phyloP scores from a whole-genome alignment of 2,797 vertebrate species.

The Anas flavirostris region DNA sequence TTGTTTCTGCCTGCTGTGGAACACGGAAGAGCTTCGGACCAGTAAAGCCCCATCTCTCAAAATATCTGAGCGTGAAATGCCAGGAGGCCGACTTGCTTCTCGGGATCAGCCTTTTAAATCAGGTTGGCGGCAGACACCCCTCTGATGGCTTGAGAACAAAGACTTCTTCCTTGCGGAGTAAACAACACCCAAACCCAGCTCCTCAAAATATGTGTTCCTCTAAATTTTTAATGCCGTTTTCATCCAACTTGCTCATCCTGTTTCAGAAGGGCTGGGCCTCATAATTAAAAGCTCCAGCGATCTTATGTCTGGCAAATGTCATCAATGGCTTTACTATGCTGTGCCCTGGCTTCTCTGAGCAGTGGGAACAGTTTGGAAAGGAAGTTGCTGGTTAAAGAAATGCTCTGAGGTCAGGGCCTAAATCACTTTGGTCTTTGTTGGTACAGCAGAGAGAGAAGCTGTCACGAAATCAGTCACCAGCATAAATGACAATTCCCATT shows the following conservation, averaged over 20 bases:
- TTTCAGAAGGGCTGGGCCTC: conserved; percentile 62
- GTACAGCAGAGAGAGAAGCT: not conserved
- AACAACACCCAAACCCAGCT: conserved; percentile 58
- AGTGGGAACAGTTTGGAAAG: not conserved
- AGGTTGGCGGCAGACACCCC: conserved; percentile 51
- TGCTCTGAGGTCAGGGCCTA: not conserved
- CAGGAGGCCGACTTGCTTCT: not conserved
- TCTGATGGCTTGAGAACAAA: conserved; percentile 55
- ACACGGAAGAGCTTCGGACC: not conserved
- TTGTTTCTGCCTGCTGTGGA: not conserved
- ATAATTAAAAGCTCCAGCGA: conserved; percentile 43
- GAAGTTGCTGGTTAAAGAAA: not conserved
- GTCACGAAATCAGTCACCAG: not conserved
- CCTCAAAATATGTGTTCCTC: conserved; percentile 57
- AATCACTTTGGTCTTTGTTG: not conserved
- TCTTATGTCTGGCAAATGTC: conserved; percentile 42
- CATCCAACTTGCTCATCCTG: conserved; percentile 68
- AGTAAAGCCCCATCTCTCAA: not conserved
- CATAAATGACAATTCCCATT: not conserved
- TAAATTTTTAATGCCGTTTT: conserved; percentile 64
- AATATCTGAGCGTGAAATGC: not conserved
- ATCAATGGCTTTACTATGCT: not conserved
- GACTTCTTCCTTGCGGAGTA: conserved; percentile 2
- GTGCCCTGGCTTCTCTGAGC: not conserved
- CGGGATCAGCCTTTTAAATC: conserved; percentile 43